Base-by-base conservation (phyloP, 2,797 vertebrate genomes). In the Enteromius anoplus region DNA sequence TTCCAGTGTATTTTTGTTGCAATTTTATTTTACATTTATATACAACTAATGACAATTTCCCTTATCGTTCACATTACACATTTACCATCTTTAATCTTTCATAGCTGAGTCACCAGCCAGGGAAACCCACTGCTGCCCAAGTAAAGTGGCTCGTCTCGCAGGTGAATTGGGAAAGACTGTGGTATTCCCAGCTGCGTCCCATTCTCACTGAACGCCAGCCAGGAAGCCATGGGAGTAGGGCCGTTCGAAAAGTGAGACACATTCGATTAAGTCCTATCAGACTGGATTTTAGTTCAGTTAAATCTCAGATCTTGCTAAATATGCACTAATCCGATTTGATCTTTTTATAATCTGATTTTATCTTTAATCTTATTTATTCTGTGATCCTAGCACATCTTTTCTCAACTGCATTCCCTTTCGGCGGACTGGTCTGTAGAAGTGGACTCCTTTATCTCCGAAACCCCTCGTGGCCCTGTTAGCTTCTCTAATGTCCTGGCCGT, bases 401-500 rank as follows among this genome's bases (percentile, higher is more conserved):
- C 93, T 70, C 89, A 90, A 0, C 78, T 99, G 85, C 89, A 90
- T 2, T 85, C 89, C 0, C 93, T 98, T 60, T 89, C 91, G 0
- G 95, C 97, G 0, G 91, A 91, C 72, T 98, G 97, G 97, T 92
- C 93, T 1, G 77, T 98, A 60, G 95, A 97, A 53, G 86, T 96
- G 0, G 97, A 98, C 85, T 86, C 95, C 29, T 99, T 98, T 71
- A 86, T 89, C 23, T 94, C 95, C 0, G 55, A 83, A 0, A 97
- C 97, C 0, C 97, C 97, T 0, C 93, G 90, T 0, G 97, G 97
- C 0, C 85, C 51, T 0, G 87, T 97, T 76, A 88, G 92, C 42
- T 99, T 99, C 86, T 94, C 96, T 80, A 98, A 96, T 6, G 90
- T 99, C 53, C 85, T 98, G 12, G 97, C 97, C 53, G 97, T 96